Base-by-base conservation (phyloP, 35 echinoderm and acorn worm genomes). In the Eucidaris tribuloides region DNA sequence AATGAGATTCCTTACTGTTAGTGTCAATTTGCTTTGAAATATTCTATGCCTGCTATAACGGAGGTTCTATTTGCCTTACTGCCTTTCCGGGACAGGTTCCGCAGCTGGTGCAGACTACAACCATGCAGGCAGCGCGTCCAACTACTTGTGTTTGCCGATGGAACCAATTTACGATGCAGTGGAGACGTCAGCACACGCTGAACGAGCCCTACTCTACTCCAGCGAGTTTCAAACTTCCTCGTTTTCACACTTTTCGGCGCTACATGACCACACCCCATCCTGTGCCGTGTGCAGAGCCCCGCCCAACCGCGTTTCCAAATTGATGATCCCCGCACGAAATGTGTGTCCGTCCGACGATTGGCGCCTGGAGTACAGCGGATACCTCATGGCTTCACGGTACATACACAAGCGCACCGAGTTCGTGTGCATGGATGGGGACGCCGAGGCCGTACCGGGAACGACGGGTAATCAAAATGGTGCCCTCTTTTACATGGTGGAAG, bases 301-400 rank as follows among this genome's bases (percentile, higher is more conserved):
- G 5, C 17, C 48, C 14, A 49, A 43, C 42, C 79, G 55, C 28
- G 38, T 20, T 7, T 28, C 79, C 25, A n/a, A 39, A 11, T 39
- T 82, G 6, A 82, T 60, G 48, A 42, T 91, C 25, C 88, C 88
- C 4, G 88, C 76, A 7, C 27, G 88, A 6, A 91, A 91, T 43
- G 44, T 60, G 7, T 91, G 88, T 64, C 88, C 88, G 22, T 39
- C 28, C 25, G 5, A 66, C 29, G 20, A 40, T 2, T 91, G 88
- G 88, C 84, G 81, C 1, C 42, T 42, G 33, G 81, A 91, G 62
- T 91, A 91, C 56, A 42, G 13, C 1, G 87, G 87, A 20, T 77
- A 84, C 25, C 50, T 90, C 19, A 62, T 83, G 46, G 42, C 87
- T 18, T 35, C 48, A 4, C 25, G 38, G 19, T 24, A 81, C 58